A percentile compares a stretch with the other conserved stretches of the same genome.
Conservation (phyloP, 2,797 vertebrate species). For the Darevskia mixta region DNA sequence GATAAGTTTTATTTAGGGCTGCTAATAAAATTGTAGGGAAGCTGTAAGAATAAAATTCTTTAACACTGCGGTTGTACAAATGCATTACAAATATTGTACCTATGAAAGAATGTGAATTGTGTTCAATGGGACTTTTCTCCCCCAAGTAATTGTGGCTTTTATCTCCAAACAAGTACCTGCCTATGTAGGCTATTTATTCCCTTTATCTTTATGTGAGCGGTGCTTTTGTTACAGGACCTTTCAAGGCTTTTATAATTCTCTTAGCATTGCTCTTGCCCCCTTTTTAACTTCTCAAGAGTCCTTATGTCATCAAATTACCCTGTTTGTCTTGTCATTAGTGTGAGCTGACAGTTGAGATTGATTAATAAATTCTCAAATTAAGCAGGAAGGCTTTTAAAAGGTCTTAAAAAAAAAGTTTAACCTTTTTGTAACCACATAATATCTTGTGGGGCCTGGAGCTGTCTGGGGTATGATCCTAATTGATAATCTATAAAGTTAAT, state of each 20-base stretch:
- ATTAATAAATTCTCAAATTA: slow-evolving; percentile 73
- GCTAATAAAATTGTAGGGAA: slow-evolving; percentile 26
- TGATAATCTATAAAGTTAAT: slow-evolving; percentile 73
- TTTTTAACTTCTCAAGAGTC: slow-evolving; percentile 56
- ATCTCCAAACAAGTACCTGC: slow-evolving; percentile 27
- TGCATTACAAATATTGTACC: not conserved
- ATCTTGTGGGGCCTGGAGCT: slow-evolving; percentile 55
- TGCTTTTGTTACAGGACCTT: slow-evolving; percentile 34
- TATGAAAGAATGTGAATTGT: not conserved
- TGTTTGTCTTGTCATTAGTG: slow-evolving; percentile 52
- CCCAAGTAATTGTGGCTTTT: not conserved
- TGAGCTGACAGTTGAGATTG: slow-evolving; percentile 64
- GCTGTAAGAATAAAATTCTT: slow-evolving; percentile 7
- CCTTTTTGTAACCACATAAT: slow-evolving; percentile 63
- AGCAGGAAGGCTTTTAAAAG: slow-evolving; percentile 66
- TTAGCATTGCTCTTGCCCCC: slow-evolving; percentile 45
- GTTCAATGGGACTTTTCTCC: not conserved
- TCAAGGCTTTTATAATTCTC: slow-evolving; percentile 43
- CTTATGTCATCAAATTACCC: slow-evolving; percentile 68
- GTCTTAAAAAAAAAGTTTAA: slow-evolving; percentile 50
- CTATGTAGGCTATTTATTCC: slow-evolving; percentile 37
- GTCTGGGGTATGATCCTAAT: slow-evolving; percentile 62
- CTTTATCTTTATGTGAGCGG: slow-evolving; percentile 22
- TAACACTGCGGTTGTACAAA: not conserved
- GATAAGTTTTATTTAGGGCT: not conserved